Evolutionary conservation across 1,140 invertebrate genomes (phyloP).

Genomic region (Sycophaga agraensis): DNA sequence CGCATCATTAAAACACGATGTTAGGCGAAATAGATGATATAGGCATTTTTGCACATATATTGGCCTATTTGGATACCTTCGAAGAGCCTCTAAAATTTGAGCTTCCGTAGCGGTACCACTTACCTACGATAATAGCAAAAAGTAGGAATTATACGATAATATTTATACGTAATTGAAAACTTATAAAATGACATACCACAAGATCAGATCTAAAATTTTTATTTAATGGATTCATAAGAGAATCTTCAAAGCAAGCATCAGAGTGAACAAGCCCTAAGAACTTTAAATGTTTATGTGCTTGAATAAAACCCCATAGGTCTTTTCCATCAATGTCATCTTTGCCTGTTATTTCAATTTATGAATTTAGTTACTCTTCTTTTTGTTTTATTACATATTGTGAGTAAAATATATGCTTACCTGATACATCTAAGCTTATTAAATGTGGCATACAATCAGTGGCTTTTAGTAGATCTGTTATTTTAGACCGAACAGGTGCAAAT

Average conservation of each 20-base stretch:
- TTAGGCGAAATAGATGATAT: slow-evolving; percentile 72
- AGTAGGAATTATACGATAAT: not conserved
- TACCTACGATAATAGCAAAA: slow-evolving; percentile 53
- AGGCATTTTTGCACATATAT: slow-evolving; percentile 73
- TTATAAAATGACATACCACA: slow-evolving; percentile 46
- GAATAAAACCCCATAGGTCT: slow-evolving; percentile 59
- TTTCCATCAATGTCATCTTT: slow-evolving; percentile 61
- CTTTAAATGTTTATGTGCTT: slow-evolving; percentile 56
- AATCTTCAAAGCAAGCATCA: slow-evolving; percentile 63
- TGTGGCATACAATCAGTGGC: slow-evolving; percentile 61
- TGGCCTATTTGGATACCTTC: slow-evolving; percentile 64
- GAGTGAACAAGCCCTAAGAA: slow-evolving; percentile 69
- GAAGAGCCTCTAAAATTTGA: slow-evolving; percentile 67
- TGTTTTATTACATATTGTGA: not conserved
- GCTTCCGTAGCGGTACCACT: slow-evolving; percentile 65
- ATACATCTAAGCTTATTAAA: slow-evolving; percentile 70
- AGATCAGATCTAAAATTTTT: slow-evolving; percentile 54
- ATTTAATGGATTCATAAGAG: slow-evolving; percentile 59
- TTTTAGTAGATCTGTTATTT: slow-evolving; percentile 58
- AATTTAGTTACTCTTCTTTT: not conserved
- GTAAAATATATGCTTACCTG: slow-evolving; percentile 54
- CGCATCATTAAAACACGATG: slow-evolving; percentile 62
- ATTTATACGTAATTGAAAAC: not conserved
- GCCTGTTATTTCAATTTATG: slow-evolving; percentile 43
- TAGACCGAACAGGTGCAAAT: slow-evolving; percentile 51